These are phyloP conservation scores for Lepidurus apus DNA, from an alignment of 1,140 invertebrate genomes.

Conservation along the genomic window DNA sequence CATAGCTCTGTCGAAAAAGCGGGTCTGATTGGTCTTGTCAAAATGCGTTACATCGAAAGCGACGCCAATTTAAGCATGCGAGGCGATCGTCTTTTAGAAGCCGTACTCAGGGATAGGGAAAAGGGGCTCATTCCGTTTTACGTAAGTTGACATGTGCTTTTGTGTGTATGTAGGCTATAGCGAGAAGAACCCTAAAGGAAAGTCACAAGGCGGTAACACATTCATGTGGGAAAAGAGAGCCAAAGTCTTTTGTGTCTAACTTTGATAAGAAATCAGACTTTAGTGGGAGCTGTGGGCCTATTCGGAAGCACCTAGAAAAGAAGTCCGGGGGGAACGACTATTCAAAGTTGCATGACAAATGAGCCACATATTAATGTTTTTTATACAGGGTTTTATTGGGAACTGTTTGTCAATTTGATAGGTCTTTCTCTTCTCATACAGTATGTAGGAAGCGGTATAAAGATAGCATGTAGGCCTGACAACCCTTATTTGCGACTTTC, in stretches of 20 bases:
- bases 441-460: neutral
- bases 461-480: conserved; percentile 1
- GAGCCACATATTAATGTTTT: conserved; percentile 15
- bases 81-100: conserved; percentile 69
- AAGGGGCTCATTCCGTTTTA: conserved; percentile 90
- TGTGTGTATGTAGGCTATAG: neutral
- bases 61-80: conserved; percentile 76
- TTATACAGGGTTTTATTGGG: neutral
- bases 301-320: neutral
- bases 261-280: conserved; percentile 14
- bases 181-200: neutral
- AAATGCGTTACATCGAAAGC: conserved; percentile 80
- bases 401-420: conserved; percentile 19
- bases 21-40: conserved; percentile 80
- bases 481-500: neutral
- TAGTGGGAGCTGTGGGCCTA: neutral
- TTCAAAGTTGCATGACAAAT: neutral
- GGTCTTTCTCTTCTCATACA: neutral
- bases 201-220: neutral
- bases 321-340: no score
- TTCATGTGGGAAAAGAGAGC: neutral
- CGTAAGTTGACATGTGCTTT: conserved; percentile 58
- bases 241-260: conserved; percentile 24
- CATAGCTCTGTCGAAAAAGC: conserved; percentile 97
- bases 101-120: conserved; percentile 72